A percentile compares a stretch with the other conserved stretches of the same genome.
Evolutionary conservation across 1,140 invertebrate genomes (phyloP).

Genomic region (Drosophila pallidifrons): DNA sequence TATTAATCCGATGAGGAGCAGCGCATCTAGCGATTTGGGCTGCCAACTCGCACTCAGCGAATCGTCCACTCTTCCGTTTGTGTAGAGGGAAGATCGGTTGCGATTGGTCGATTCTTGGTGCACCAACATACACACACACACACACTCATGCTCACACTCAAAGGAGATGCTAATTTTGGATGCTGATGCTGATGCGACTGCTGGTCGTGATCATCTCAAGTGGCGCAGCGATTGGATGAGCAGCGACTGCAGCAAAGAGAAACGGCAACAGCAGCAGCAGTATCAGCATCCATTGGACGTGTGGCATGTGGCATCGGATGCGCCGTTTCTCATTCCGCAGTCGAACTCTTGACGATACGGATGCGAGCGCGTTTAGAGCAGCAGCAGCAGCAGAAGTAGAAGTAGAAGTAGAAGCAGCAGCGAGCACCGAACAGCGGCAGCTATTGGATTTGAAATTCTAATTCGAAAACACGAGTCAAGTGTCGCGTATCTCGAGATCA

Average conservation of each 20-base stretch:
- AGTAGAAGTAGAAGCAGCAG: background rate
- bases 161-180: conserved; percentile 66
- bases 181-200: conserved; percentile 28
- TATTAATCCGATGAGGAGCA: background rate
- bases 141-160: conserved; percentile 13
- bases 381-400: background rate
- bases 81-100: conserved; percentile 12
- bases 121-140: conserved; percentile 16
- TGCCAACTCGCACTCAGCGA: background rate
- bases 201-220: conserved; percentile 24
- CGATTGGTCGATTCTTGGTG: conserved; percentile 21
- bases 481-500: conserved; percentile 14
- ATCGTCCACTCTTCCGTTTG: background rate
- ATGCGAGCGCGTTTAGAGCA: conserved; percentile 52
- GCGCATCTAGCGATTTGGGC: background rate
- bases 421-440: background rate
- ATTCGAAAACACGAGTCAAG: conserved; percentile 21
- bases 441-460: conserved; percentile 10
- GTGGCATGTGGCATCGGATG: conserved; percentile 16
- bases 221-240: conserved; percentile 60
- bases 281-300: conserved; percentile 45
- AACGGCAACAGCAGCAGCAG: background rate
- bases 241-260: background rate
- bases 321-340: conserved; percentile 66
- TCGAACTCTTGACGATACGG: conserved; percentile 66